phyloP scores from a whole-genome alignment of 2,113 vertebrate species.

The Piaya cayana region DNA sequence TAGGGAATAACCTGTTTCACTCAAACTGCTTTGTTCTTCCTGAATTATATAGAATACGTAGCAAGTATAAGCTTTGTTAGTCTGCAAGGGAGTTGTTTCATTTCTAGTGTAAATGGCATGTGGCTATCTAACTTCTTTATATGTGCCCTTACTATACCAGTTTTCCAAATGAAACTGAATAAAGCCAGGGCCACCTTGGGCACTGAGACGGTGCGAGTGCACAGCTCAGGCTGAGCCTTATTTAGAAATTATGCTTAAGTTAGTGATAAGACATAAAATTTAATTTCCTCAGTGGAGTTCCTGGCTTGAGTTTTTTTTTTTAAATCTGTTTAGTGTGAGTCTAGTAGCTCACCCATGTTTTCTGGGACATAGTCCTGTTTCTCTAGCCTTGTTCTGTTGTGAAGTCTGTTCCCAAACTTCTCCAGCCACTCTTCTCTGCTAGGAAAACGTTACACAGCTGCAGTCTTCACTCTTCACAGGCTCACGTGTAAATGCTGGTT shows the following conservation, averaged over 20 bases:
- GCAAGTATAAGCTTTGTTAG: background rate
- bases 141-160: background rate
- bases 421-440: background rate
- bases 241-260: background rate
- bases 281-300: background rate
- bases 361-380: background rate
- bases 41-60: background rate
- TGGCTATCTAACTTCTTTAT: accelerated
- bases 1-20: background rate
- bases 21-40: background rate
- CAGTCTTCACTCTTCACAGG: background rate
- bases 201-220: background rate
- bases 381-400: background rate
- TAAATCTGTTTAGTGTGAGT: background rate
- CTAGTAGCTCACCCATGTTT: background rate
- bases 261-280: background rate
- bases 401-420: background rate
- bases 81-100: background rate
- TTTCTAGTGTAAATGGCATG: background rate
- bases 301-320: background rate
- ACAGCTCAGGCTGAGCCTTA: background rate
- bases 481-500: background rate
- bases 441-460: background rate
- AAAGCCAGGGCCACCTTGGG: background rate
- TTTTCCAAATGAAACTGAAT: background rate